Base-by-base conservation (phyloP, 2,888 invertebrate genomes). In the Punctoribates punctum region DNA sequence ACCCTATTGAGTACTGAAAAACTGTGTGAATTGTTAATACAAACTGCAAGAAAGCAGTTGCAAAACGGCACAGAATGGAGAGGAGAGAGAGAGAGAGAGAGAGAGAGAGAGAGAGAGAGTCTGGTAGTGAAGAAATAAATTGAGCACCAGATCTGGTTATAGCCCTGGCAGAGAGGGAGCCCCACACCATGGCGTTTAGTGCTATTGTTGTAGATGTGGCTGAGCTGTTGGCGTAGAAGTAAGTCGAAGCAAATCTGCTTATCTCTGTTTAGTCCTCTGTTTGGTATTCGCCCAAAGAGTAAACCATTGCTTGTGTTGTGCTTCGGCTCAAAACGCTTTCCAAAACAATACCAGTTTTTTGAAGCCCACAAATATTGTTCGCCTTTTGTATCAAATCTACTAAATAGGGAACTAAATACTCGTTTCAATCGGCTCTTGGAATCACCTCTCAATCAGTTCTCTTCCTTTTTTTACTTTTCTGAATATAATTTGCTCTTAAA, bases 21-120 rank as follows among this genome's bases (percentile, higher is more conserved):
- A 62, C 27, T 3, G 62, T 62, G 62, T 27, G 62, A 62, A 62
- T 27, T 67, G 42, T 67, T 38, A 34, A 67, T 67, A 67, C 67
- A 42, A 65, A 57, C 62, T 27, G 62, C 62, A 29, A 34, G 67
- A 67, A 67, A 27, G 62, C 29, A 29, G 29, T 62, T 62, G 62
- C 20, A 42, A 72, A 23, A 15, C 23, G 6, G 34, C 20, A 29
- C 3, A 17, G 65, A 65, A 57, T 57, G 6, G 23, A 46, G 15
- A 8, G 15, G 46, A 46, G 15, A 72, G 74, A 62, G 78, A 57
- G 72, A 20, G 73, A 75, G 75, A 78, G 77, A 77, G 67, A 62
- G 77, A 65, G 78, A 76, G 73, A 73, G 75, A 77, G 65, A 60
- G 62, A 25, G 23, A 42, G 60, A 67, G 75, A 34, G 70, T 74